Base-by-base conservation (phyloP, 23 tunicate genomes). In the Trididemnum nubilum region DNA sequence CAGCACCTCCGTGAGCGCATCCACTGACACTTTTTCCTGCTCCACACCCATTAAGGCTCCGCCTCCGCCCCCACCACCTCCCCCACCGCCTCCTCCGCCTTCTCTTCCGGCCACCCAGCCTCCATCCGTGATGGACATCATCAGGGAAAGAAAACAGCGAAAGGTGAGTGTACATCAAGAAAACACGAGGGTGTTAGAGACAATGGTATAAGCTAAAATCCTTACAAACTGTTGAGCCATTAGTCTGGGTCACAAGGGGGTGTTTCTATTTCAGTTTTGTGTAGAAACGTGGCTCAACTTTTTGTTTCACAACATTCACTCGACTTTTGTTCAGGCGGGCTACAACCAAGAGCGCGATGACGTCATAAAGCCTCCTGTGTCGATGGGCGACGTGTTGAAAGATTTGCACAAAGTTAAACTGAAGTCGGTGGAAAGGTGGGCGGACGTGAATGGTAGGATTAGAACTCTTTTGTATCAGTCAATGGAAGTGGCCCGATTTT, bases 341-440 rank as follows among this genome's bases (percentile, higher is more conserved):
- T n/a, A 49, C 15, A 18, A 18, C 57, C 15, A 49, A 49, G 57
- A 49, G n/a, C 29, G 26, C 22, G 67, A 9, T 69, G 38, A 7
- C 39, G 25, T n/a, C n/a, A n/a, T 3, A 1, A 77, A 71, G 36
- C 19, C 34, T 35, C 79, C 82, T n/a, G 3, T 88, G 0, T 76
- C 93, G 26, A 93, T 93, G 98, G 36, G 84, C 32, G 98, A 93
- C 54, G 87, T 93, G 9, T 65, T 93, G 75, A 93, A 93, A 49
- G 98, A 93, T 80, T 79, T 93, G 27, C 98, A 93, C 73, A 93
- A 93, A 80, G 98, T 93, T 0, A 93, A 93, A 69, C 74, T 93
- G 34, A 93, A 93, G 81, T 87, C 98, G 22, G 93, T 93, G 25
- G 33, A 87, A 38, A 93, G 98, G 98, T 93, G 38, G 19, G 69